A percentile compares a stretch with the other conserved stretches of the same genome.
These are phyloP conservation scores for Hippocampus guttulatus DNA, from an alignment of 2,113 vertebrate genomes.

Conservation along the genomic window DNA sequence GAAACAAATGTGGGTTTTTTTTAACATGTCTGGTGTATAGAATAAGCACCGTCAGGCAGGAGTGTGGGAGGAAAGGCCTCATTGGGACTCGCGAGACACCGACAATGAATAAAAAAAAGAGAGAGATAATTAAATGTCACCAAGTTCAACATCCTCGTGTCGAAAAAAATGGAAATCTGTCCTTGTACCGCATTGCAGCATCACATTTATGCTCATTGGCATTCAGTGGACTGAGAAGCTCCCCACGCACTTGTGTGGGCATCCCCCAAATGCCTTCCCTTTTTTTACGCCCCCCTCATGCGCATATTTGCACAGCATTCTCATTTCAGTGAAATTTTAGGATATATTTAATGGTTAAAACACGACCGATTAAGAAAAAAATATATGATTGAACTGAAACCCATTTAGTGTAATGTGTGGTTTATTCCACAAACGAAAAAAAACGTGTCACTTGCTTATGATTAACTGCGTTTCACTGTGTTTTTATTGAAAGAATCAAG, in stretches of 20 bases:
- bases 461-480: background rate
- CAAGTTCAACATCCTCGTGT: background rate
- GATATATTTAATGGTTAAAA: background rate
- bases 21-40: too few species aligned
- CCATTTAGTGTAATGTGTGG: background rate
- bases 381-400: background rate
- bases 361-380: background rate
- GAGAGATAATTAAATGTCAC: background rate
- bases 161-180: constrained; percentile 18
- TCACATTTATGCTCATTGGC: constrained; percentile 67
- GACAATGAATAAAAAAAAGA: background rate
- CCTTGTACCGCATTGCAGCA: constrained; percentile 77
- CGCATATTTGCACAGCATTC: background rate
- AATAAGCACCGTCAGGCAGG: too few species aligned
- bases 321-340: background rate
- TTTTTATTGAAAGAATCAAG: background rate
- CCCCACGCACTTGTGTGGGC: constrained; percentile 37
- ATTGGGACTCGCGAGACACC: background rate
- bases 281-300: background rate
- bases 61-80: background rate
- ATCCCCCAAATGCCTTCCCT: constrained; percentile 34
- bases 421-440: background rate
- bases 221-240: constrained; percentile 56
- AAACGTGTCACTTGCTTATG: background rate
- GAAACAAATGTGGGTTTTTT: background rate